These are phyloP conservation scores for Craniophora ligustri DNA, from an alignment of 2,888 invertebrate genomes.

Conservation along the genomic window DNA sequence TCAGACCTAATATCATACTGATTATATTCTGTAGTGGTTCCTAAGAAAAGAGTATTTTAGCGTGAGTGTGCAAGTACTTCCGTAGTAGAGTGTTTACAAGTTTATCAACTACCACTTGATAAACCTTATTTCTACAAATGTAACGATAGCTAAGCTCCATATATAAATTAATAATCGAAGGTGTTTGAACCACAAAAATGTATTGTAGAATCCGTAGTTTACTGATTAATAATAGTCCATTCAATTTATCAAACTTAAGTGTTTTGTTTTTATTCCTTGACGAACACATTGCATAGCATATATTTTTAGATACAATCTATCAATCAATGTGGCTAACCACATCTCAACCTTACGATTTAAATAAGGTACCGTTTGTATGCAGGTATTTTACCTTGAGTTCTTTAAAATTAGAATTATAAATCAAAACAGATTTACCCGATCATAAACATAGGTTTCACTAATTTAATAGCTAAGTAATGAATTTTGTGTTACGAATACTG, in stretches of 20 bases:
- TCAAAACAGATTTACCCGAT: too few species aligned
- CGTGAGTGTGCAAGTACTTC: background rate
- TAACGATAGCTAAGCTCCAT: background rate
- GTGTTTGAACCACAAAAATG: conserved; percentile 4
- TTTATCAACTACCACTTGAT: too few species aligned
- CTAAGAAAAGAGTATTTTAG: conserved; percentile 1
- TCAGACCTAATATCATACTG: conserved; percentile 4
- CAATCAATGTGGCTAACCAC: too few species aligned
- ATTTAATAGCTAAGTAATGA: too few species aligned
- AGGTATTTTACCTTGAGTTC: background rate
- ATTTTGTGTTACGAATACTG: too few species aligned
- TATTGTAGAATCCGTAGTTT: background rate
- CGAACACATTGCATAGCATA: background rate
- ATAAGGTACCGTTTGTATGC: too few species aligned
- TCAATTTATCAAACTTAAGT: conserved; percentile 4
- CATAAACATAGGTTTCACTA: too few species aligned
- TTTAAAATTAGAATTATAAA: background rate
- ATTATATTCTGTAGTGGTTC: conserved; percentile 5
- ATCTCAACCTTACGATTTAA: too few species aligned
- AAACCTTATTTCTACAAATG: background rate
- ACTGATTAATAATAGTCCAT: conserved; percentile 10
- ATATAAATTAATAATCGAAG: conserved; percentile 1
- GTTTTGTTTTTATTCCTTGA: conserved; percentile 1
- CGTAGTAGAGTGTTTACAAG: background rate
- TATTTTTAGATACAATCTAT: too few species aligned